Conservation (phyloP, 1,140 invertebrate genomes). For the Bombus picipes region DNA sequence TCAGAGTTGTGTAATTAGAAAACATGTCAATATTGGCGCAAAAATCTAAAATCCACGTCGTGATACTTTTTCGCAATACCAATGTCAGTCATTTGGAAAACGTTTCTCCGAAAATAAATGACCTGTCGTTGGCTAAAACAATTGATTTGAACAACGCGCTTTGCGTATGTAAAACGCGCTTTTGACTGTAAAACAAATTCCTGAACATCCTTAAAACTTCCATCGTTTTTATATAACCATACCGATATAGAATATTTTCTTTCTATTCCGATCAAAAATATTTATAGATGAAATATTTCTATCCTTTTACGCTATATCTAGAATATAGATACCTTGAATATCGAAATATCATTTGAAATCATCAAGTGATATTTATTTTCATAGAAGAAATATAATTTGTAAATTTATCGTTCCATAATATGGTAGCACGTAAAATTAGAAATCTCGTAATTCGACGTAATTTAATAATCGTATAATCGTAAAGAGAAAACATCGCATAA, state of each 20-base stretch:
- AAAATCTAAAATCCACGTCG: neutral
- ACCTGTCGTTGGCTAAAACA: neutral
- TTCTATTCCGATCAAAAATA: neutral
- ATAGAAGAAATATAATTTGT: too few relatives aligned
- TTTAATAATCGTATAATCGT: neutral
- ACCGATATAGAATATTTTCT: neutral
- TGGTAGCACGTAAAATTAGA: neutral
- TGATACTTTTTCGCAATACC: neutral
- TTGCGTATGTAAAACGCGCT: too few relatives aligned
- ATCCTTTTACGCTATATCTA: neutral
- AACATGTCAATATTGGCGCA: neutral
- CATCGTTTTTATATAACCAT: neutral
- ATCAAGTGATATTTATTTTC: too few relatives aligned
- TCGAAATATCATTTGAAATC: too few relatives aligned
- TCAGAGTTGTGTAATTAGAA: neutral
- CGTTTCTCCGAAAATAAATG: neutral
- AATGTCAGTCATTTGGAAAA: neutral
- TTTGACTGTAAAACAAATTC: neutral
- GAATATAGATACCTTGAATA: neutral
- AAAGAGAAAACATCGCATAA: neutral
- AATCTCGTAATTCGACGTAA: neutral
- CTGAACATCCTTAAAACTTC: neutral
- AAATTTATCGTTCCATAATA: too few relatives aligned
- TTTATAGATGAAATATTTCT: neutral
- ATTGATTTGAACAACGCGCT: too few relatives aligned